Evolutionary conservation across 2,888 invertebrate species (phyloP).

Genomic region (Drosophila anceps): DNA sequence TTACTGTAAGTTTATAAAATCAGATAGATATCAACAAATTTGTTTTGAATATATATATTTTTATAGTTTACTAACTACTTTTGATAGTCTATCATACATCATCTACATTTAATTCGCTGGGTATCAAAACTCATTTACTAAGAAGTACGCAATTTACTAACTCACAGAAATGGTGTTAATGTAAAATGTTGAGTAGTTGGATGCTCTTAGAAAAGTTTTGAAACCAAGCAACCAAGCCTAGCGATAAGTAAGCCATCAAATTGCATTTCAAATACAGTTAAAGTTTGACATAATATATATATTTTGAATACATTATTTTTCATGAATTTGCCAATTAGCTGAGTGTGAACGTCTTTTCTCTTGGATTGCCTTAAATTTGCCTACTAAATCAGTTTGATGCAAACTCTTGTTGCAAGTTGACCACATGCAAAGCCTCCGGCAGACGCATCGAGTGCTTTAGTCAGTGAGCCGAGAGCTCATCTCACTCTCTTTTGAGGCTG

Average conservation of each 20-base stretch:
- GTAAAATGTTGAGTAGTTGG: neutral
- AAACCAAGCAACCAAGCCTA: neutral
- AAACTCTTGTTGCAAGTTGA: constrained; percentile 14
- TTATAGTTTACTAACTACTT: neutral
- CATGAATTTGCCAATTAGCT: neutral
- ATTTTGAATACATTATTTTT: neutral
- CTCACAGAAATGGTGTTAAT: constrained; percentile 33
- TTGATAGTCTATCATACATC: neutral
- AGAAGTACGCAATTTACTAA: constrained; percentile 27
- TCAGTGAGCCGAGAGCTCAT: constrained; percentile 18
- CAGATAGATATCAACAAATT: too few relatives aligned
- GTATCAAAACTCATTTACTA: constrained; percentile 31
- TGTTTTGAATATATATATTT: neutral
- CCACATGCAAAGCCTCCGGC: constrained; percentile 26
- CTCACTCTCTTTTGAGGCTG: constrained; percentile 3
- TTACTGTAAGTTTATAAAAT: neutral
- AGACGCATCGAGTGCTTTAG: constrained; percentile 5
- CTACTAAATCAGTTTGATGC: neutral
- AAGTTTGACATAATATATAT: neutral
- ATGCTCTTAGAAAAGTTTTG: neutral
- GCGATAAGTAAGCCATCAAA: constrained; percentile 7
- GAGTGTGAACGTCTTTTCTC: neutral
- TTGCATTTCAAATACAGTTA: neutral
- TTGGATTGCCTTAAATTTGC: constrained; percentile 1
- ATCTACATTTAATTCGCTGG: neutral